Base-by-base conservation (phyloP, 2,113 vertebrate species). In the Motacilla alba region DNA sequence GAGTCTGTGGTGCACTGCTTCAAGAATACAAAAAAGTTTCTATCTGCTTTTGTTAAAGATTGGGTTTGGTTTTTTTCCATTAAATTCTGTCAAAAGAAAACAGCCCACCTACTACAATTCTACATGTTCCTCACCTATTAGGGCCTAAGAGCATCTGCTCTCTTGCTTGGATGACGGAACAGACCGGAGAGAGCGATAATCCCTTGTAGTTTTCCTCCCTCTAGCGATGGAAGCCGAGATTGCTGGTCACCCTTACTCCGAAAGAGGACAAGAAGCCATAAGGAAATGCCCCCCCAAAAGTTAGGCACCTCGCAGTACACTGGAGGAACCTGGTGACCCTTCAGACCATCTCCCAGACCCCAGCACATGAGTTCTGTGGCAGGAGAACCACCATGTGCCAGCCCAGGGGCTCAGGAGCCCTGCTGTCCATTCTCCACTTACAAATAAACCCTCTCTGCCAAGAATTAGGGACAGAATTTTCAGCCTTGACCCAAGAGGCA, bases 161-260 rank as follows among this genome's bases (percentile, higher is more conserved):
- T 50, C 77, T 24, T 39, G 47, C n/a, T 39, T 21, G 60, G 24
- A 37, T 52, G 20, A 27, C 2, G 0, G 20, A 52, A 24, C 5
- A 28, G 24, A 39, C 2, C 0, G 2, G 39, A 50, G 52, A 33
- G 22, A 14, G 19, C 9, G 81, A 21, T 27, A 97, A 98, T 98
- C 98, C 87, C 91, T 78, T 93, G 98, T 98, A 98, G 97, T 98
- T 96, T 98, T 56, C 50, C 98, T 98, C 98, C 98, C 98, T 98
- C 98, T 98, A 95, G 98, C 94, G 98, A 94, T 93, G 6, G 59
- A 95, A 95, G 68, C 11, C 7, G 91, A 97, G 87, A 98, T 92
- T 92, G 92, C 98, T 78, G 70, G 26, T 95, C 56, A 23, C 20
- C 72, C 67, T 44, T 16, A 16, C 7, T 33, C 62, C 15, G 37